Evolutionary conservation across 2,797 vertebrate species (phyloP).

Genomic region (Crypturellus tataupa): DNA sequence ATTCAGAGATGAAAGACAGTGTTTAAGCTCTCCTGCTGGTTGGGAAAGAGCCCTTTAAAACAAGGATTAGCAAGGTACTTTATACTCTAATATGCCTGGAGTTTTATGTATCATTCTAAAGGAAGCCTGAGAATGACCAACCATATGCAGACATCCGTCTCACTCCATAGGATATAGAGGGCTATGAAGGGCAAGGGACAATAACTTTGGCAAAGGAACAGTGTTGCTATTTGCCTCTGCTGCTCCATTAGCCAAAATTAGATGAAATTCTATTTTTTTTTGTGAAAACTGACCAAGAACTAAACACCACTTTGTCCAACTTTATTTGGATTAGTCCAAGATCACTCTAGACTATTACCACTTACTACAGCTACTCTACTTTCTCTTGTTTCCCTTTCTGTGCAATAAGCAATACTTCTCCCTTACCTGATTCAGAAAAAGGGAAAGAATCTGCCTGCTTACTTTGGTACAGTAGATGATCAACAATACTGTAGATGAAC

Average conservation of each 20-base stretch:
- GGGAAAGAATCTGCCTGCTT: background rate
- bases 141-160: background rate
- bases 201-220: background rate
- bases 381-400: background rate
- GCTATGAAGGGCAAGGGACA: background rate
- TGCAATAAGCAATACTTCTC: background rate
- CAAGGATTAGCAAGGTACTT: background rate
- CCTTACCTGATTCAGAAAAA: background rate
- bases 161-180: background rate
- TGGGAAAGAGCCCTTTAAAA: background rate
- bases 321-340: background rate
- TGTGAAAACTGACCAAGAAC: background rate
- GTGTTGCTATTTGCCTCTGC: background rate
- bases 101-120: background rate
- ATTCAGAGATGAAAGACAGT: background rate
- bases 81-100: background rate
- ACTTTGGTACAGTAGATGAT: background rate
- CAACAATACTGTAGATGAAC: background rate
- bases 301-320: fast-evolving
- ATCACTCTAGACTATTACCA: background rate
- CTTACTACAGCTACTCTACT: background rate
- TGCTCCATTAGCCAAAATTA: background rate
- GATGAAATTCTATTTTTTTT: background rate
- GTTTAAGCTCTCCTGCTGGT: background rate
- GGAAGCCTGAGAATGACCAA: background rate